These are phyloP conservation scores for Deroptyus accipitrinus DNA, from an alignment of 2,113 vertebrate genomes.

Conservation along the genomic window DNA sequence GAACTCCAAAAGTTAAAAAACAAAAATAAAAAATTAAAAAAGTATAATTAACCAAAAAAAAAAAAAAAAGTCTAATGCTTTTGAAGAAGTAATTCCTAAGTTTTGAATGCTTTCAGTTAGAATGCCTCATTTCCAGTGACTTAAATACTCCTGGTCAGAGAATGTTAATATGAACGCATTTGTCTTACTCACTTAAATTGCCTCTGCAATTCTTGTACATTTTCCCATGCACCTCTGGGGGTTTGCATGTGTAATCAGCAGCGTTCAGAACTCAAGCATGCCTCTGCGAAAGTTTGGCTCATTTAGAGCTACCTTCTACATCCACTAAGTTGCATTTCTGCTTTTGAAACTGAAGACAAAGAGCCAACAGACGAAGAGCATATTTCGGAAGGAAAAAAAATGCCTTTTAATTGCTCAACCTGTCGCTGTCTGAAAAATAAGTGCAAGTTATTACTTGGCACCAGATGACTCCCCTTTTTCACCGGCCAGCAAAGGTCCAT, in stretches of 20 bases:
- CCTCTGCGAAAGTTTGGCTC: not conserved
- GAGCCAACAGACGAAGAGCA: not conserved
- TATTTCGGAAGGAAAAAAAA: conserved; percentile 19
- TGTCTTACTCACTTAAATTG: not conserved
- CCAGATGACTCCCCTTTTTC: conserved; percentile 45
- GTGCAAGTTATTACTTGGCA: conserved; percentile 64
- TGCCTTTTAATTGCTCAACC: conserved; percentile 54
- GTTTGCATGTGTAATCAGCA: not conserved
- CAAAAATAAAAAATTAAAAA: not conserved
- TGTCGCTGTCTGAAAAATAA: conserved; percentile 72
- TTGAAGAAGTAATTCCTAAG: not conserved
- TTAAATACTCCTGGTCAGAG: not conserved
- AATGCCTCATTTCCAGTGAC: conserved; percentile 18
- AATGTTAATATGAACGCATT: not conserved
- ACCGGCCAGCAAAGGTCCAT: conserved; percentile 67
- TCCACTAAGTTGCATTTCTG: not conserved
- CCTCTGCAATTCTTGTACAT: not conserved
- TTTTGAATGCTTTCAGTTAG: not conserved
- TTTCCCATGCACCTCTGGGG: not conserved
- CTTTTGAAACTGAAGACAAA: conserved; percentile 23
- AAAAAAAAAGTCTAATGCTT: not conserved
- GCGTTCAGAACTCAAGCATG: not conserved
- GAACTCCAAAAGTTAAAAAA: not conserved
- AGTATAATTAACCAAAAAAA: not conserved
- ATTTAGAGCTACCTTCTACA: conserved; percentile 20